These are phyloP conservation scores for Phyllotreta striolata DNA, from an alignment of 2,888 invertebrate genomes.

Conservation along the genomic window DNA sequence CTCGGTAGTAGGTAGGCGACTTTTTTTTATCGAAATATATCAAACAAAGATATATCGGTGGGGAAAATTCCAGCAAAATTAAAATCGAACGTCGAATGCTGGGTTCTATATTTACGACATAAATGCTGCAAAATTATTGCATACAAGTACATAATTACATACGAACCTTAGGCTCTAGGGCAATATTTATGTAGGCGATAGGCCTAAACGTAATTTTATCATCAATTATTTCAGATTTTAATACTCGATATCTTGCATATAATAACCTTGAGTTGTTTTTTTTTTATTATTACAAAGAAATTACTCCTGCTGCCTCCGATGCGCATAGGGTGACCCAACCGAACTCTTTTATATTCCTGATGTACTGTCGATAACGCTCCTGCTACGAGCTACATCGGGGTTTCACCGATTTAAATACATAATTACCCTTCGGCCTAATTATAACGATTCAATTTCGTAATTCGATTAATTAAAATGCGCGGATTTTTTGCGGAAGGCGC, in stretches of 20 bases:
- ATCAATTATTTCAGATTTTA: constrained; percentile 50
- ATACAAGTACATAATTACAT: constrained; percentile 43
- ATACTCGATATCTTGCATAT: constrained; percentile 43
- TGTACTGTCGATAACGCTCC: not conserved
- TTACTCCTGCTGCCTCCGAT: constrained; percentile 27
- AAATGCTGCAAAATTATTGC: constrained; percentile 42
- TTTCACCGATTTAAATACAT: not conserved
- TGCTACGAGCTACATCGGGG: not conserved
- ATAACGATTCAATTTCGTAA: not conserved
- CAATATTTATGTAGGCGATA: constrained; percentile 49
- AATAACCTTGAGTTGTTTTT: constrained; percentile 39
- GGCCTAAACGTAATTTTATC: constrained; percentile 48
- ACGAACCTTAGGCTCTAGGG: constrained; percentile 41
- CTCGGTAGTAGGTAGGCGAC: constrained; percentile 10
- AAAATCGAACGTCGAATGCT: constrained; percentile 36
- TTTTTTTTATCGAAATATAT: constrained; percentile 24
- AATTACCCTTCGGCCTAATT: not conserved
- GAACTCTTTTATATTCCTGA: constrained; percentile 1
- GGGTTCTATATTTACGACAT: constrained; percentile 41
- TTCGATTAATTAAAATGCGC: not conserved
- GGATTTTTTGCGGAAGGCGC: not conserved
- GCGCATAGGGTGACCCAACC: constrained; percentile 8
- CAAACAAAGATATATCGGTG: constrained; percentile 35
- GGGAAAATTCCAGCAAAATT: constrained; percentile 37
- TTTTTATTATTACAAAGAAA: constrained; percentile 2